Evolutionary conservation across 2,888 invertebrate species (phyloP).

Genomic region (Dione juno): DNA sequence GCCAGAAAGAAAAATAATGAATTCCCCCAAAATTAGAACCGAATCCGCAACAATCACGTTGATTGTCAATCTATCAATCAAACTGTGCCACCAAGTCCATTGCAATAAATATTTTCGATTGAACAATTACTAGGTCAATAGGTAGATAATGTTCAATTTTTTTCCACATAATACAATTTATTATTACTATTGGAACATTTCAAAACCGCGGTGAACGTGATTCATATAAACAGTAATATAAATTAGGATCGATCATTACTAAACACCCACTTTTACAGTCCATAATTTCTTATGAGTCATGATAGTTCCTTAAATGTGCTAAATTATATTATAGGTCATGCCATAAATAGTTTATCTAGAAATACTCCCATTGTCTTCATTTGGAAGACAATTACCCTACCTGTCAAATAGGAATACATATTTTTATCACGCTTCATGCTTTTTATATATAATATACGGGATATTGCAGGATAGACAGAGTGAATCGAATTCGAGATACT

Average conservation of each 20-base stretch:
- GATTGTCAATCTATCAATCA: too few species aligned
- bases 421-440: too few species aligned
- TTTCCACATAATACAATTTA: background rate
- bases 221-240: constrained; percentile 10
- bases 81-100: too few species aligned
- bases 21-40: too few species aligned
- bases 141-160: background rate
- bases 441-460: too few species aligned
- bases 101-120: background rate
- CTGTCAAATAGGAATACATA: too few species aligned
- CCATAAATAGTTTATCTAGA: background rate
- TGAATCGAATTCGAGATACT: too few species aligned
- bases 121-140: background rate
- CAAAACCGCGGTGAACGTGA: constrained; percentile 17
- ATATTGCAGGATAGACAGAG: too few species aligned
- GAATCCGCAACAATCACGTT: too few species aligned
- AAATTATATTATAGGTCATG: background rate
- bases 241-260: constrained; percentile 7
- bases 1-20: too few species aligned
- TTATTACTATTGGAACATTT: background rate
- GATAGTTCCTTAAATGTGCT: background rate
- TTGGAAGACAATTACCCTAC: too few species aligned
- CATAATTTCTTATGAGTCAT: constrained; percentile 15
- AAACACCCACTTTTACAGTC: constrained; percentile 6
- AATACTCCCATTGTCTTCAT: background rate